Percentiles rank a stretch among this genome's conserved stretches.
phyloP scores from a whole-genome alignment of 2,888 invertebrate genomes.

The Parthenolecanium corni region DNA sequence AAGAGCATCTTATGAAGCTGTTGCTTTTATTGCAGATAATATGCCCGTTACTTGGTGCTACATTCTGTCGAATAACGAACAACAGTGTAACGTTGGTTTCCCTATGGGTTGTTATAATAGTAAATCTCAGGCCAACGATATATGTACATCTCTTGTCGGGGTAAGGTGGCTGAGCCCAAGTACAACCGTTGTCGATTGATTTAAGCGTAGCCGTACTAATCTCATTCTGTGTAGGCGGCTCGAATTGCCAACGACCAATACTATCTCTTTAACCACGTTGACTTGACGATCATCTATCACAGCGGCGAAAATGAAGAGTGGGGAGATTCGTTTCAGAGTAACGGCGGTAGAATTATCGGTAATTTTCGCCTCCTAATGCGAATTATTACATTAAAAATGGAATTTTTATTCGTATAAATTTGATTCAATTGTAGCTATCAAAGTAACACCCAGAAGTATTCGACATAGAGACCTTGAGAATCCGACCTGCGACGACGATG shows the following conservation, averaged over 20 bases:
- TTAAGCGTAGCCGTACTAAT: too few relatives aligned
- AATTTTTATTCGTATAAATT: too few relatives aligned
- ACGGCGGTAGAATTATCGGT: conserved; percentile 74
- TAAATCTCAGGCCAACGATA: conserved; percentile 32
- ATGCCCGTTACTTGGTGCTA: conserved; percentile 99
- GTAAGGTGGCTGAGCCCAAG: too few relatives aligned
- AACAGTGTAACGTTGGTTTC: conserved; percentile 89
- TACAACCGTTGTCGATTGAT: too few relatives aligned
- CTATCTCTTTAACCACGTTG: conserved; percentile 94
- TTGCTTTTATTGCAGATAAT: conserved; percentile 62
- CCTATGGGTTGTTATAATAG: conserved; percentile 95
- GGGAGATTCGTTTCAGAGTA: conserved; percentile 63
- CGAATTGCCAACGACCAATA: too few relatives aligned
- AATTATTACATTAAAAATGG: not conserved
- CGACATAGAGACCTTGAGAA: conserved; percentile 42
- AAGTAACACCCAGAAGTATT: conserved; percentile 44
- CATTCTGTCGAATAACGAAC: conserved; percentile 53
- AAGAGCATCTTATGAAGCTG: too few relatives aligned
- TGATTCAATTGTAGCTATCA: conserved; percentile 45
- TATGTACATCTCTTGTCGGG: conserved; percentile 30
- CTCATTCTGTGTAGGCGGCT: too few relatives aligned
- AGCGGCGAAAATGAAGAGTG: conserved; percentile 77
- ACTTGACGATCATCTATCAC: conserved; percentile 85
- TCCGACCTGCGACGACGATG: conserved; percentile 36
- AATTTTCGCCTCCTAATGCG: conserved; percentile 32